Conservation (phyloP, 2,888 invertebrate species). For the Diogma glabrata region DNA sequence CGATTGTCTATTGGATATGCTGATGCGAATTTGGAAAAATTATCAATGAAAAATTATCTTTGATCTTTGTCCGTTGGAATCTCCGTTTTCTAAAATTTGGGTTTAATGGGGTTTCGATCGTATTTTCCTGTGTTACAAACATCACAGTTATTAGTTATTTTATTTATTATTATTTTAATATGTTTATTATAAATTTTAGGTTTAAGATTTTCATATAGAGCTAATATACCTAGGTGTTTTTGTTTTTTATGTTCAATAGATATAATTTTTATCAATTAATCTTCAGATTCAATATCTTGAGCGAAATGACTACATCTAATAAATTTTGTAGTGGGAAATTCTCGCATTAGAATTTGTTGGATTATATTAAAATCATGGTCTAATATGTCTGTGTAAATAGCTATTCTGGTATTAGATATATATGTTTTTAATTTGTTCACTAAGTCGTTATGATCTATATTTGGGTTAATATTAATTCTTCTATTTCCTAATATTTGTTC, state of each 20-base stretch:
- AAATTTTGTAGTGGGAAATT: not conserved
- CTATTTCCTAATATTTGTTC: slow-evolving; percentile 12
- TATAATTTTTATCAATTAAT: not conserved
- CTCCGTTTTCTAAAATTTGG: not conserved
- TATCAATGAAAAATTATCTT: slow-evolving; percentile 8
- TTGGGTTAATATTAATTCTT: slow-evolving; percentile 11
- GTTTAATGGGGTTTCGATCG: slow-evolving; percentile 1
- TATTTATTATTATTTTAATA: not conserved
- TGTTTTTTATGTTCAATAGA: slow-evolving; percentile 4
- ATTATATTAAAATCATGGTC: slow-evolving; percentile 12
- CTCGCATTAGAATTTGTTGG: not conserved
- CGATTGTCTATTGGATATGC: slow-evolving; percentile 3
- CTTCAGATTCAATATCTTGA: not conserved
- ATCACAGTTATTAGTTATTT: slow-evolving; percentile 1
- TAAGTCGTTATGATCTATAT: not conserved
- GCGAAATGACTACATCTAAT: not conserved
- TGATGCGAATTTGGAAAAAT: slow-evolving; percentile 10
- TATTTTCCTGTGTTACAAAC: not conserved
- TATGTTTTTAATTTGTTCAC: slow-evolving; percentile 9
- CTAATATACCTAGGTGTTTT: not conserved
- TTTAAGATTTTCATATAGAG: not conserved
- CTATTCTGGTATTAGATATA: slow-evolving; percentile 1
- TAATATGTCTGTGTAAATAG: slow-evolving; percentile 11
- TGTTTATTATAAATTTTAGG: not conserved
- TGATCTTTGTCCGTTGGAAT: not conserved